Percentiles rank a stretch among this genome's conserved stretches.
Conservation (phyloP, 2,888 invertebrate species). For the Caenorhabditis sp. region DNA sequence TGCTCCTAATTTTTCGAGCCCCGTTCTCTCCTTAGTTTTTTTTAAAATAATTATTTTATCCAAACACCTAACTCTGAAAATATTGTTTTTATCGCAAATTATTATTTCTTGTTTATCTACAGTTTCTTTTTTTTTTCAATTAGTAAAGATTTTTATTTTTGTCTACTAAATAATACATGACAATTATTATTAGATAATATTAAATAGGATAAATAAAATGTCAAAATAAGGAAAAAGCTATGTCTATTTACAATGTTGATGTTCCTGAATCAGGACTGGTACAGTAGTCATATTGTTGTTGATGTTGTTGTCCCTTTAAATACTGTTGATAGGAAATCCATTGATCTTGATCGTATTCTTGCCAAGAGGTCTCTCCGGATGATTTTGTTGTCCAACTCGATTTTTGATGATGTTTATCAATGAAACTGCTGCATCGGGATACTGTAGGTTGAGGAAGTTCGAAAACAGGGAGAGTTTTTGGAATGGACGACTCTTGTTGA, state of each 20-base stretch:
- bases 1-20: conserved; percentile 21
- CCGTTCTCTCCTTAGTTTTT: not conserved
- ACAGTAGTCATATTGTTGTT: not conserved
- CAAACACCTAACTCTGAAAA: not conserved
- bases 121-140: too few relatives aligned
- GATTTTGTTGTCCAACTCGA: not conserved
- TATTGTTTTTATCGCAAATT: too few relatives aligned
- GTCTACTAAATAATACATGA: too few relatives aligned
- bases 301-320: not conserved
- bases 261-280: not conserved
- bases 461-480: conserved; percentile 4
- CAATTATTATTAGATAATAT: not conserved
- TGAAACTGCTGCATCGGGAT: not conserved
- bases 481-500: not conserved
- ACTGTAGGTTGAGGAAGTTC: conserved; percentile 16
- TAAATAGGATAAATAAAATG: not conserved
- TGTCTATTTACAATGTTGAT: not conserved
- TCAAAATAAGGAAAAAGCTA: not conserved
- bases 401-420: not conserved
- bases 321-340: not conserved
- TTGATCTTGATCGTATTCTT: not conserved
- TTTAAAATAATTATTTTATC: not conserved
- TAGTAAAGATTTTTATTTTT: too few relatives aligned
- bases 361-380: not conserved
- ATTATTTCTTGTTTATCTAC: too few relatives aligned